Evolutionary conservation across 2,113 vertebrate species (phyloP).

Genomic region (Nanorana parkeri): DNA sequence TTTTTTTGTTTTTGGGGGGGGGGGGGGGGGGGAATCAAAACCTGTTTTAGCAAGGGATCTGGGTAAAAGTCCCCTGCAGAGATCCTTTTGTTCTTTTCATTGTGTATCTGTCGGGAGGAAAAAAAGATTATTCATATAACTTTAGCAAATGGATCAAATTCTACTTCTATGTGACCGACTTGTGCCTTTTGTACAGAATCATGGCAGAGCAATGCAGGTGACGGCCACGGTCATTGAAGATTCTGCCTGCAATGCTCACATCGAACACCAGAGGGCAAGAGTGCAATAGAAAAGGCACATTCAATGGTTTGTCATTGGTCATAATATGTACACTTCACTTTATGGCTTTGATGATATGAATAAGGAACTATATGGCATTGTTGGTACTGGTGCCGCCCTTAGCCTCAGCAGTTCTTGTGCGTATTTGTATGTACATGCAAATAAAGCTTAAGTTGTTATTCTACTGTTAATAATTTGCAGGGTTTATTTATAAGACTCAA

Average conservation of each 20-base stretch:
- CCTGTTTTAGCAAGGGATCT: neutral
- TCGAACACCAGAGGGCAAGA: constrained; percentile 17
- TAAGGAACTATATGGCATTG: neutral
- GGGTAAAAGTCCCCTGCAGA: neutral
- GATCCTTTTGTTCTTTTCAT: neutral
- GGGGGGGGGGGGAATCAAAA: too few species aligned
- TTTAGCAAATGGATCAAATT: neutral
- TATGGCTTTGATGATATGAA: too few species aligned
- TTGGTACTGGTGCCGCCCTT: neutral
- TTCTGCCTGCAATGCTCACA: neutral
- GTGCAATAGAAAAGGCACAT: neutral
- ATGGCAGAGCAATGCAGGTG: neutral
- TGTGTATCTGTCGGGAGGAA: neutral
- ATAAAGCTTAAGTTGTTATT: neutral
- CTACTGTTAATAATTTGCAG: neutral
- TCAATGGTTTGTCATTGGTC: too few species aligned
- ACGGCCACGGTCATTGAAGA: neutral
- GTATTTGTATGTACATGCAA: neutral
- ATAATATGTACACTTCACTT: too few species aligned
- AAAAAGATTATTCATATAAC: neutral
- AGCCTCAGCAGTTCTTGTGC: neutral
- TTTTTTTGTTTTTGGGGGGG: too few species aligned
- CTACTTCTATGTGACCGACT: neutral
- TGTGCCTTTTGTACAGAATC: neutral
- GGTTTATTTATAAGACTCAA: constrained; percentile 31